A percentile compares a stretch with the other conserved stretches of the same genome.
phyloP scores from a whole-genome alignment of 2,797 vertebrate species.

The Prionace glauca region DNA sequence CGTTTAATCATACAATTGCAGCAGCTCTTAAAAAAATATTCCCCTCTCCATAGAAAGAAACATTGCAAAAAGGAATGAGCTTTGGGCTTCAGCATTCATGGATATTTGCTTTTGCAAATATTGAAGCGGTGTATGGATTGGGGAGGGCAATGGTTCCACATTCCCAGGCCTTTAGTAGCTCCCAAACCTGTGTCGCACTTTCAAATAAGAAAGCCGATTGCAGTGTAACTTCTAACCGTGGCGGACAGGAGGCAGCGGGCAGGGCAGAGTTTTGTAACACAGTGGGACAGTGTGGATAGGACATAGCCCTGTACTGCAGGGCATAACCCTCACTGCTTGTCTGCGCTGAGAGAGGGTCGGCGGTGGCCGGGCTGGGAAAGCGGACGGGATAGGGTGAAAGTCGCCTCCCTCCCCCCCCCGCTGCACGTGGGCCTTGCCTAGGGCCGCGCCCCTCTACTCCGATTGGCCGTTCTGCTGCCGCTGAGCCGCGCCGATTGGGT shows the following conservation, averaged over 20 bases:
- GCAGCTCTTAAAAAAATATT: neutral
- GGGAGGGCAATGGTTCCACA: neutral
- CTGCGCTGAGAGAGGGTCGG: neutral
- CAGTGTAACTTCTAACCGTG: neutral
- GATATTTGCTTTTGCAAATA: neutral
- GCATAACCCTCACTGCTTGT: neutral
- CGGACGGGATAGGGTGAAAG: neutral
- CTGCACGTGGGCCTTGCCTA: neutral
- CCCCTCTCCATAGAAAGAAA: neutral
- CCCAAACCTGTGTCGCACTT: slow-evolving; percentile 35
- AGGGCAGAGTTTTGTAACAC: neutral
- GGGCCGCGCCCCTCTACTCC: neutral
- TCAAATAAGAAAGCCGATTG: neutral
- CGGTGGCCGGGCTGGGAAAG: neutral
- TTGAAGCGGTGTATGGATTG: neutral
- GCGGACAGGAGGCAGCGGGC: too few species aligned
- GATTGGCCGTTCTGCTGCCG: neutral
- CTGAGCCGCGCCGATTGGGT: neutral
- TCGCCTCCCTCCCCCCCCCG: neutral
- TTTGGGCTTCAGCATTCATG: neutral
- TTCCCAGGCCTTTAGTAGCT: neutral
- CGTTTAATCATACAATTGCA: neutral
- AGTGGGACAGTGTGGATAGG: too few species aligned
- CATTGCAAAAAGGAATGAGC: neutral
- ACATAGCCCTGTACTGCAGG: too few species aligned